Base-by-base conservation (phyloP, 1,140 invertebrate species). In the Dinoponera quadriceps region DNA sequence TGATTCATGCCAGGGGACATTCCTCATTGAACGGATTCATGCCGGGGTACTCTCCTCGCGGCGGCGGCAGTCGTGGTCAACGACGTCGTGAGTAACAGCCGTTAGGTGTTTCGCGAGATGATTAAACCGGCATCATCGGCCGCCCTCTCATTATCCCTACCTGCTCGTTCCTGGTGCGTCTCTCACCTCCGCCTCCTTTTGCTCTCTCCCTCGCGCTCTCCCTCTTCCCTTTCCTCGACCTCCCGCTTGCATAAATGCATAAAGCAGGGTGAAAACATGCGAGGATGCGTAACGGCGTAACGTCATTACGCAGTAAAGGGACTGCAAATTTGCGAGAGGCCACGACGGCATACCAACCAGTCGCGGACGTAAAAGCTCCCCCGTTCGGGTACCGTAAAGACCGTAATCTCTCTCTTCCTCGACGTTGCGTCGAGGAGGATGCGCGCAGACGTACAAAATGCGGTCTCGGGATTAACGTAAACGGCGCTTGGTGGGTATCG, bases 251-350 rank as follows among this genome's bases (percentile, higher is more conserved):
- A 90, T 88, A 90, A 71, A 90, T 88, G 88, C 85, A 90, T 90
- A 90, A 89, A 90, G 51, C 72, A 44, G 82, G 82, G 88, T 90
- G 89, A 90, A 90, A 90, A 90, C 85, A 90, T 72, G 80, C 85
- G 80, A 87, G 85, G 63, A 88, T 86, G 89, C 84, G 82, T 89
- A 88, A 88, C 87, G 74, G 85, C 83, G 82, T 88, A 88, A 89
- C 87, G 72, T 89, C 85, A 83, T 89, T 87, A 89, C 85, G 65
- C 62, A 13, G 73, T 77, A 87, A 85, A 89, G 73, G 80, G 88
- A 77, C 69, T 66, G 85, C 85, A 60, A 89, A 89, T 89, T 89
- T 89, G 27, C 63, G 27, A 77, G 78, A 49, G 29, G 27, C 85
- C 29, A n/a, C 33, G 65, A 57, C 20, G 59, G 88, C 82, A 85